A percentile compares a stretch with the other conserved stretches of the same genome.
These are phyloP conservation scores for Porphyrio hochstetteri DNA, from an alignment of 2,113 vertebrate species.

Conservation along the genomic window DNA sequence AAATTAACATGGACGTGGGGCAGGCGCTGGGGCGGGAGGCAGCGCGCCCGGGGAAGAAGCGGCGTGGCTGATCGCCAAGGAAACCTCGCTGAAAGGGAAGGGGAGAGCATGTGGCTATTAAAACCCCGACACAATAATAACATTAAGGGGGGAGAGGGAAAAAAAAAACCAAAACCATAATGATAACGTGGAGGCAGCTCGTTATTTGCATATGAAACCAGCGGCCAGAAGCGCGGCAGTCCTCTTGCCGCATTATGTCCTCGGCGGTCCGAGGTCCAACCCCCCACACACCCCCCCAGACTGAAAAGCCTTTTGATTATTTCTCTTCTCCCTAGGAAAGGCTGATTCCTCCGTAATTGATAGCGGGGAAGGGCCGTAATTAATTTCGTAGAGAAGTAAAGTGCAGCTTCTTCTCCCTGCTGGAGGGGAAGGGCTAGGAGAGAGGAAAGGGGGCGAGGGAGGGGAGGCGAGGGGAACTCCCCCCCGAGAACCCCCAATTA, in stretches of 20 bases:
- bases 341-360: slow-evolving; percentile 66
- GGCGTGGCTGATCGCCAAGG: slow-evolving; percentile 54
- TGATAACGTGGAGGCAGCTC: slow-evolving; percentile 51
- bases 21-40: slow-evolving; percentile 21
- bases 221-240: slow-evolving; percentile 14
- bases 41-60: not conserved
- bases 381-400: slow-evolving; percentile 5
- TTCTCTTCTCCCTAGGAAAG: slow-evolving; percentile 54
- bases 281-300: not conserved
- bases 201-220: slow-evolving; percentile 56
- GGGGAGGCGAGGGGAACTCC: not conserved
- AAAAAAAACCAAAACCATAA: not conserved
- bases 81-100: slow-evolving; percentile 32
- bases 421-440: slow-evolving; percentile 12
- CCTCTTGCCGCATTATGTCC: slow-evolving; percentile 24
- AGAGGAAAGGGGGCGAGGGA: not conserved
- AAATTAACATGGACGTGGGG: slow-evolving; percentile 3
- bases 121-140: slow-evolving; percentile 24
- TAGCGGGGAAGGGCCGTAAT: slow-evolving; percentile 28
- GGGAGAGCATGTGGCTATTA: slow-evolving; percentile 28
- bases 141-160: not conserved
- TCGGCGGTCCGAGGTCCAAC: not conserved
- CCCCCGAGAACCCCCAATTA: not conserved
- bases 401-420: slow-evolving; percentile 4
- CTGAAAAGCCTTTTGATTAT: slow-evolving; percentile 72